Percentiles rank a stretch among this genome's conserved stretches.
These are phyloP conservation scores for Hylyphantes graminicola DNA, from an alignment of 1,140 invertebrate genomes.

Conservation along the genomic window DNA sequence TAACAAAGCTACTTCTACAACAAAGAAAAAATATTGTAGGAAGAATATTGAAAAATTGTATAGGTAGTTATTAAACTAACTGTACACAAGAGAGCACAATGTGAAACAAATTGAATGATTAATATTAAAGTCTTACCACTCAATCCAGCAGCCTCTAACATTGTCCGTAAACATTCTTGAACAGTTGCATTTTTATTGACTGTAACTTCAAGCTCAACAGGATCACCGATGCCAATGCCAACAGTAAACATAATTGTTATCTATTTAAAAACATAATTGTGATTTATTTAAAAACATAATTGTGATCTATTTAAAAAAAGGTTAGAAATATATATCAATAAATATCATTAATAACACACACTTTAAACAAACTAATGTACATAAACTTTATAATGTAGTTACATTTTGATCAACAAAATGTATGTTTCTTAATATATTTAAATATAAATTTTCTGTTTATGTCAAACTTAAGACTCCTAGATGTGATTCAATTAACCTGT, in stretches of 20 bases:
- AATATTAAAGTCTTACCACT: conserved; percentile 35
- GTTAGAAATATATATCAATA: background rate
- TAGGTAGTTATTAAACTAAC: too few relatives aligned
- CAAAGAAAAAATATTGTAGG: background rate
- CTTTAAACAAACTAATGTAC: too few relatives aligned
- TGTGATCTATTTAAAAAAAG: conserved; percentile 26
- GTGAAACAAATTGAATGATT: too few relatives aligned
- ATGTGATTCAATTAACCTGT: too few relatives aligned
- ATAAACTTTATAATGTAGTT: too few relatives aligned
- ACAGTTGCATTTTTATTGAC: conserved; percentile 28
- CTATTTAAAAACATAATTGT: conserved; percentile 34
- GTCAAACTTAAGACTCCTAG: too few relatives aligned
- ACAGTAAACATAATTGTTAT: conserved; percentile 49
- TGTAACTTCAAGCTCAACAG: conserved; percentile 43
- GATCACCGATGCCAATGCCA: conserved; percentile 31
- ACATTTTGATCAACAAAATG: too few relatives aligned
- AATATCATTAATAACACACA: background rate
- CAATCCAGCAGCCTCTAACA: conserved; percentile 30
- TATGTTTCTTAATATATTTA: too few relatives aligned
- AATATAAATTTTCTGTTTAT: too few relatives aligned
- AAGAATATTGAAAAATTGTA: too few relatives aligned
- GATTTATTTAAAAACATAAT: conserved; percentile 50
- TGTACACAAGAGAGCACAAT: too few relatives aligned
- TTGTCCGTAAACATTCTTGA: conserved; percentile 35
- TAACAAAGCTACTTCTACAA: background rate